These are phyloP conservation scores for Hypercompe scribonia DNA, from an alignment of 2,888 invertebrate genomes.

Conservation along the genomic window DNA sequence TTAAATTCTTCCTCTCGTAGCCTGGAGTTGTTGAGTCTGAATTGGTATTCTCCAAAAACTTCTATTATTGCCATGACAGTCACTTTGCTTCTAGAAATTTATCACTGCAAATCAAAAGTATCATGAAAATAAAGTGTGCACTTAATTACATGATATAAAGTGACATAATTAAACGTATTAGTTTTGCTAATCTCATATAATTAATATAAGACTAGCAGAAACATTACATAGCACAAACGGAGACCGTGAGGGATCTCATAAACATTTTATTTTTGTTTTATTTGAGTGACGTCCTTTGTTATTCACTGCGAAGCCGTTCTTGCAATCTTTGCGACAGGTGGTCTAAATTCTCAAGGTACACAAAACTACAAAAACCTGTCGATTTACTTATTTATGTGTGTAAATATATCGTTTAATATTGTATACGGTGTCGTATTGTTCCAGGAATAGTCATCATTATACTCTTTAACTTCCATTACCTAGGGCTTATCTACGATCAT, in stretches of 20 bases:
- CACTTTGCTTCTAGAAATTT: neutral
- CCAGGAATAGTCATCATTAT: neutral
- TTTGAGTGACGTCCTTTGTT: constrained; percentile 1
- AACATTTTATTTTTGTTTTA: constrained; percentile 4
- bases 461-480: constrained; percentile 20
- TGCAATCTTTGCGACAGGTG: constrained; percentile 9
- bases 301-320: neutral
- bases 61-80: neutral
- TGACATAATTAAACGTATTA: neutral
- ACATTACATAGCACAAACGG: neutral
- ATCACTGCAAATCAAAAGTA: neutral
- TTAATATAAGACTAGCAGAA: neutral
- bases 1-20: neutral
- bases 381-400: neutral
- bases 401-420: neutral
- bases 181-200: neutral
- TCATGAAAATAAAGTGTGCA: neutral
- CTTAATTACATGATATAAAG: neutral
- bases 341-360: neutral
- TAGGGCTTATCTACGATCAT: constrained; percentile 79
- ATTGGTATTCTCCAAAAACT: neutral
- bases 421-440: neutral
- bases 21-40: neutral
- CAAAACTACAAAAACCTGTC: neutral
- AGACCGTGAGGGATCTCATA: neutral